Evolutionary conservation across 2,888 invertebrate species (phyloP).

Genomic region (Acrobasis consociella): DNA sequence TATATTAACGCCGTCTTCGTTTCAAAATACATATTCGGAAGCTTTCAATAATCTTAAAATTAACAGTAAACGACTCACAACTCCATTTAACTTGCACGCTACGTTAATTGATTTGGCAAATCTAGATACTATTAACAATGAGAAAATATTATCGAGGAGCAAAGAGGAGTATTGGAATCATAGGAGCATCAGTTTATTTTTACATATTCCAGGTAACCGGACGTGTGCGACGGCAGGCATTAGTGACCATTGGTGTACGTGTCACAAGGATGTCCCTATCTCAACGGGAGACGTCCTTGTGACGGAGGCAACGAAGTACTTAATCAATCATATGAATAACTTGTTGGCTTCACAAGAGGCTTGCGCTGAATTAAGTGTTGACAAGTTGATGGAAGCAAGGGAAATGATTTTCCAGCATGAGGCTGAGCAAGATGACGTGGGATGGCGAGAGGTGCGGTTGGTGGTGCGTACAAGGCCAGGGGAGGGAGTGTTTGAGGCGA

Average conservation of each 20-base stretch:
- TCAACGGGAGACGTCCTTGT: conserved; percentile 43
- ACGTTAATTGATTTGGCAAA: conserved; percentile 88
- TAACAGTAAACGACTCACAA: conserved; percentile 88
- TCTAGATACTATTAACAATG: conserved; percentile 65
- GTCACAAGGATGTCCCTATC: conserved; percentile 86
- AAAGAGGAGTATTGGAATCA: conserved; percentile 57
- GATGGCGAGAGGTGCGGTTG: not conserved
- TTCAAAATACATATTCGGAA: conserved; percentile 82
- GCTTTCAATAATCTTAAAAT: conserved; percentile 85
- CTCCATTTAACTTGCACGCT: conserved; percentile 91
- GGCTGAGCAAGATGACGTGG: not conserved
- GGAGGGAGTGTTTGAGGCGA: not conserved
- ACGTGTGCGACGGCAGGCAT: conserved; percentile 91
- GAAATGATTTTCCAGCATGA: not conserved
- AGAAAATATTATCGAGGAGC: conserved; percentile 59
- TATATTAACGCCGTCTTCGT: conserved; percentile 87
- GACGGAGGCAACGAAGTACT: not conserved
- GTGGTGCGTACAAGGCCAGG: not conserved
- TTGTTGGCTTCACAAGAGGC: not conserved
- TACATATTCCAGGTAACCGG: conserved; percentile 86
- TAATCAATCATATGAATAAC: not conserved
- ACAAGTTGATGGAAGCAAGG: not conserved
- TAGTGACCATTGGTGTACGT: conserved; percentile 93
- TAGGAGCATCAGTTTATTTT: conserved; percentile 89
- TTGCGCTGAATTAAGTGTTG: not conserved